Percentiles rank a stretch among this genome's conserved stretches.
These are phyloP conservation scores for Cydia splendana DNA, from an alignment of 1,140 invertebrate species.

Conservation along the genomic window DNA sequence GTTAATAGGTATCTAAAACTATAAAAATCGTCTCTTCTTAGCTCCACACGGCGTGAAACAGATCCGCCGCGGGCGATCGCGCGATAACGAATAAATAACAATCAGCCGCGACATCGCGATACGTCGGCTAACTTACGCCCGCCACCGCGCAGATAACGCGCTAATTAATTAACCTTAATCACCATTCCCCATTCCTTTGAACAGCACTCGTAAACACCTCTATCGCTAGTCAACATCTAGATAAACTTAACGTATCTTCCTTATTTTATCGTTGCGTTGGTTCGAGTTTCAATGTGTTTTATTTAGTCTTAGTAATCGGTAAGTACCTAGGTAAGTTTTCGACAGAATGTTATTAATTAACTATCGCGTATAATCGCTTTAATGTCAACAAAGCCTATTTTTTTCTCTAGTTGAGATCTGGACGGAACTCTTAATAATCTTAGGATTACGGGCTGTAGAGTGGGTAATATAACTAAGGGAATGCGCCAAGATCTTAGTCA, in stretches of 20 bases:
- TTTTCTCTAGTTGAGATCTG: too few relatives aligned
- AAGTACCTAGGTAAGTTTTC: too few relatives aligned
- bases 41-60: conserved; percentile 34
- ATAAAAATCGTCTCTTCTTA: conserved; percentile 20
- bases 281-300: background rate
- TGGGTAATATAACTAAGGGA: too few relatives aligned
- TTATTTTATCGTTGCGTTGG: conserved; percentile 13
- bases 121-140: conserved; percentile 36
- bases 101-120: conserved; percentile 56
- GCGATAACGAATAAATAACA: conserved; percentile 63
- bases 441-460: too few relatives aligned
- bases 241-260: conserved; percentile 2
- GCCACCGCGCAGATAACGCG: conserved; percentile 43
- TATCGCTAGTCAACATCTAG: conserved; percentile 35
- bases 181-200: conserved; percentile 55
- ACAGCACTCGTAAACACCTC: conserved; percentile 54
- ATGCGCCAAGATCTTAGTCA: too few relatives aligned
- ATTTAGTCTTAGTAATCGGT: too few relatives aligned
- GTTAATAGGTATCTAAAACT: background rate
- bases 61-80: conserved; percentile 50
- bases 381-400: too few relatives aligned
- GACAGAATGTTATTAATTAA: too few relatives aligned
- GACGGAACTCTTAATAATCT: too few relatives aligned
- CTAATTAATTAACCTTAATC: conserved; percentile 64
- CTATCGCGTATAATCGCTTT: too few relatives aligned